These are phyloP conservation scores for Chlorocebus sabaeus DNA, from an alignment of 2,113 vertebrate genomes.

Conservation along the genomic window DNA sequence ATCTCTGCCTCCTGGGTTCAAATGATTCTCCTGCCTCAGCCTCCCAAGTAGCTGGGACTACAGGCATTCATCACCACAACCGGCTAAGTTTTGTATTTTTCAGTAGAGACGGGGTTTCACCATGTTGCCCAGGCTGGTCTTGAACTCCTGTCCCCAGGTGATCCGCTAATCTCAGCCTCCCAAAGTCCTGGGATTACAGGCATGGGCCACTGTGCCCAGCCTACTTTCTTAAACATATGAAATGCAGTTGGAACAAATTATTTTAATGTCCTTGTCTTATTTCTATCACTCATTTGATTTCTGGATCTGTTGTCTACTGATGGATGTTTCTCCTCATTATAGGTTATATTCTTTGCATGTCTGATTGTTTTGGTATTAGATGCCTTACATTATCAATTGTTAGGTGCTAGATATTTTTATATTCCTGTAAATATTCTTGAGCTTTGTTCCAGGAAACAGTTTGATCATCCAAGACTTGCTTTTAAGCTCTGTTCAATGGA, in stretches of 20 bases:
- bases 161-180: too few relatives aligned
- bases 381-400: background rate
- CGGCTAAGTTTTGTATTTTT: too few relatives aligned
- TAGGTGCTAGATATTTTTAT: background rate
- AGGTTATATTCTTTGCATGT: background rate
- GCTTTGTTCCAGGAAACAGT: background rate
- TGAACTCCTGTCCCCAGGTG: too few relatives aligned
- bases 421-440: background rate
- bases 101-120: too few relatives aligned
- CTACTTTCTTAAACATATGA: background rate
- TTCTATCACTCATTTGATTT: background rate
- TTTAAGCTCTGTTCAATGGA: background rate
- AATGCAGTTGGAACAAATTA: background rate
- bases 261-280: constrained; percentile 1
- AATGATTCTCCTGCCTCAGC: too few relatives aligned
- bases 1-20: too few relatives aligned
- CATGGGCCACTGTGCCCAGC: too few relatives aligned
- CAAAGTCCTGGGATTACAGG: too few relatives aligned
- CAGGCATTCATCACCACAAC: too few relatives aligned
- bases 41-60: too few relatives aligned
- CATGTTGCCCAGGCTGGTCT: too few relatives aligned
- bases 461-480: background rate
- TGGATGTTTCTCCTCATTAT: background rate
- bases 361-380: background rate
- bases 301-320: background rate